Base-by-base conservation (phyloP, 92 coral and sea anemone species). In the Epizoanthus rinbou region DNA sequence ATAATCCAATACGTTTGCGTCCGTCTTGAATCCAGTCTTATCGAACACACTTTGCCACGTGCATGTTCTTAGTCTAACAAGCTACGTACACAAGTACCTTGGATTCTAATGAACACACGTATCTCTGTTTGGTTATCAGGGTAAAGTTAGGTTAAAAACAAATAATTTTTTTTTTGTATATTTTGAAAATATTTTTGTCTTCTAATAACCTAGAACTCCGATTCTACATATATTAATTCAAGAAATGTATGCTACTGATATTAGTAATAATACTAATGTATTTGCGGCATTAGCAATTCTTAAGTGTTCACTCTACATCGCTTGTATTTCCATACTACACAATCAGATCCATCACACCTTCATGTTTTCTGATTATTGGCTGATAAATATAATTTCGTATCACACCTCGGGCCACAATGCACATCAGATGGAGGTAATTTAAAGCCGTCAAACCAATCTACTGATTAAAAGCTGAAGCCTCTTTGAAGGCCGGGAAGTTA, bases 51-150 rank as follows among this genome's bases (percentile, higher is more conserved):
- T 22, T 7, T 43, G 71, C 82, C 71, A 78, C 82, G 59, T 57
- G 80, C 65, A 13, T 6, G 21, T 63, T 62, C 35, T 78, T 78
- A 22, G 13, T 2, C 19, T 19, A 52, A 56, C 59, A 31, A 53
- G n/a, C 22, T 31, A 22, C 22, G 18, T 25, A 16, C 80, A 74
- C 65, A 74, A 28, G n/a, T 9, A 22, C 21, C 31, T 5, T 56
- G 0, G 33, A 54, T 45, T 23, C 76, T 71, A 71, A 39, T 71
- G 76, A 71, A 71, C 54, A 74, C 33, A 56, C 65, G 8, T 64
- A 14, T 16, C 45, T 74, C 11, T 74, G 65, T 74, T 74, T 74
- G 57, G 25, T 23, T 74, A 74, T 74, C 64, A 74, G 35, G 24
- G 79, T 24, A 50, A 25, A 53, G 35, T 19, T 54, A 28, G 63